Percentiles rank a stretch among this genome's conserved stretches.
phyloP scores from a whole-genome alignment of 2,797 vertebrate genomes.

The Gymnoscopelus braueri region DNA sequence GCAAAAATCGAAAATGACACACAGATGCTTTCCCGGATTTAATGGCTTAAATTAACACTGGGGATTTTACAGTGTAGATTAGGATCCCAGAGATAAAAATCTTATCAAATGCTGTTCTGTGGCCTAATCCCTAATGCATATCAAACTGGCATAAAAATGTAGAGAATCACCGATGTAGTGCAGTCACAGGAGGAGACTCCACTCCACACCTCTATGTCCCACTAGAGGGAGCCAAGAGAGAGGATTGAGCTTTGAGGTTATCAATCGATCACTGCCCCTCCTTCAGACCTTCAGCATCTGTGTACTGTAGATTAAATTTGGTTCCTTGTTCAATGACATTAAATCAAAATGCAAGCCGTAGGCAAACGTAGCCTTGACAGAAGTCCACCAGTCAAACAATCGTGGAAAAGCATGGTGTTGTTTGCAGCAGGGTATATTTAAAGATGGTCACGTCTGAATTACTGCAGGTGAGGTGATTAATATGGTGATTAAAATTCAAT shows the following conservation, averaged over 20 bases:
- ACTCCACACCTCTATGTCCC: conserved; percentile 33
- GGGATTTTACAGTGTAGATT: no score
- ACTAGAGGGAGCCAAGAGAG: conserved; percentile 70
- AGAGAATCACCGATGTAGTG: no score
- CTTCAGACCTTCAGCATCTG: conserved; percentile 61
- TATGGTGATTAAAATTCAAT: conserved; percentile 49
- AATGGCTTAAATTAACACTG: no score
- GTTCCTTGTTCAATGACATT: conserved; percentile 10
- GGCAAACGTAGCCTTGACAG: conserved; percentile 55
- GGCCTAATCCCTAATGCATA: no score
- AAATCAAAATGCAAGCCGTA: conserved; percentile 50
- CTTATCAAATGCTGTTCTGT: no score
- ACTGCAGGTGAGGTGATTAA: conserved; percentile 50
- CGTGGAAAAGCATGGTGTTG: background rate
- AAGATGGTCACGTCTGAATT: conserved; percentile 55
- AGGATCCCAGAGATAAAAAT: no score
- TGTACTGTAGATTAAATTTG: conserved; percentile 48
- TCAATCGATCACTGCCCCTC: conserved; percentile 55
- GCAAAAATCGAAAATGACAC: no score
- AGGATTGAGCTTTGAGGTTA: conserved; percentile 40
- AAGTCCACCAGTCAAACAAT: conserved; percentile 38
- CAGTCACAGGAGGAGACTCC: conserved; percentile 9
- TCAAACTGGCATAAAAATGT: no score
- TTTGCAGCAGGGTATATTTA: conserved; percentile 44
- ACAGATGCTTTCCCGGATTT: no score